Evolutionary conservation across 2,113 vertebrate species (phyloP).

Genomic region (Neodon shergylaensis): DNA sequence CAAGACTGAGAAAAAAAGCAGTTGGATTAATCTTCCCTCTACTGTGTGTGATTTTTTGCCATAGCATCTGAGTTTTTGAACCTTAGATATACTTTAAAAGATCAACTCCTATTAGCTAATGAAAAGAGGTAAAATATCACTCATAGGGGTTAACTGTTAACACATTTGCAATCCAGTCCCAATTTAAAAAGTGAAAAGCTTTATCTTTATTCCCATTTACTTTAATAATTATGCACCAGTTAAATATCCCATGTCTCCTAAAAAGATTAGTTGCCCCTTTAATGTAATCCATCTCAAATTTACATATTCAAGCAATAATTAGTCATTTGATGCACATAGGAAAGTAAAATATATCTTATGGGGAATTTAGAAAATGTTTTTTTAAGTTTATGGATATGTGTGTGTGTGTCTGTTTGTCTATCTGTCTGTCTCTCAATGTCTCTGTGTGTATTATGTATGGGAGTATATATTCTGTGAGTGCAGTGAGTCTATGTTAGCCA

Average conservation of each 20-base stretch:
- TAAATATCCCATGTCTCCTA: constrained; percentile 1
- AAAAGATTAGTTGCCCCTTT: not conserved
- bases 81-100: constrained; percentile 5
- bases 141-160: not conserved
- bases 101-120: constrained; percentile 4
- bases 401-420: not conserved
- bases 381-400: not conserved
- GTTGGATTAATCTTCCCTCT: constrained; percentile 17
- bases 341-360: constrained; percentile 9
- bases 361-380: not conserved
- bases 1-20: not conserved
- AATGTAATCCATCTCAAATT: constrained; percentile 12
- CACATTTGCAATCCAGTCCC: not conserved
- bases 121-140: constrained; percentile 32
- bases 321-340: not conserved
- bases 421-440: not conserved
- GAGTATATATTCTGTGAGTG: not conserved
- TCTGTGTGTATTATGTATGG: too few species aligned
- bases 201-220: constrained; percentile 46
- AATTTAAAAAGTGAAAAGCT: constrained; percentile 26
- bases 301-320: constrained; percentile 30
- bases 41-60: not conserved
- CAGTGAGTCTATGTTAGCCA: too few species aligned
- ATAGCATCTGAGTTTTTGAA: constrained; percentile 39
- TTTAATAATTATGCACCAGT: not conserved